Evolutionary conservation across 2,113 vertebrate genomes (phyloP), one percentile per base, ranked within the genome.

Genomic region (Thunnus maccoyii): DNA sequence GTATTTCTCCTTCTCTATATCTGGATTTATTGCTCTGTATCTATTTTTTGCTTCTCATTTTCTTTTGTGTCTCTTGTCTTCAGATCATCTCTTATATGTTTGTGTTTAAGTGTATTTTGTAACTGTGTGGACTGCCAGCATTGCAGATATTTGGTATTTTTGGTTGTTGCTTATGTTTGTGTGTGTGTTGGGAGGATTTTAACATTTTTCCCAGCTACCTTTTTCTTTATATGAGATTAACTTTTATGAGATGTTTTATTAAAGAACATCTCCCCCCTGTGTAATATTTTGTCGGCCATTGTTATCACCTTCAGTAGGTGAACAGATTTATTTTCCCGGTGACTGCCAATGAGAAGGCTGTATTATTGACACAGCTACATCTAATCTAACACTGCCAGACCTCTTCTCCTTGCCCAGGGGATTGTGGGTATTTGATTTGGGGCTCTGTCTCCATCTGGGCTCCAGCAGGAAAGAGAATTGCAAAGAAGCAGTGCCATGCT

Each of bases 361-460:
- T 46, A 44, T 79, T 91, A 79, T 80, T 89, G 82, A 89, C 89
- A 86, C 7, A 2, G 30, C 73, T 67, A 63, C 86, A 77, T 87
- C 80, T 86, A 81, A 87, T 89, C 87, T 76, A 87, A 76, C 80
- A 60, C 76, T 9, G 51, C 69, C 89, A 83, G 84, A 50, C 61
- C 68, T 51, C 84, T 69, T 36, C 69, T 52, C 65, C 30, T 60
- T 13, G 44, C 82, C 65, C 60, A 20, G 64, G 83, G 87, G 66
- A 82, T 69, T 62, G 61, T 68, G 82, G 70, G 32, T 87, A 74
- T 89, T 89, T 84, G 85, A 88, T 88, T 83, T 72, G 65, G 65
- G 74, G 62, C 75, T 88, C 78, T 16, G 66, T 67, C 72, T 84
- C 80, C 83, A 80, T 84, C 86, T 86, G 78, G 78, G 68, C 77